Evolutionary conservation across 2,113 vertebrate species (phyloP), one percentile per base, ranked within the genome.

Genomic region (Theristicus caerulescens): DNA sequence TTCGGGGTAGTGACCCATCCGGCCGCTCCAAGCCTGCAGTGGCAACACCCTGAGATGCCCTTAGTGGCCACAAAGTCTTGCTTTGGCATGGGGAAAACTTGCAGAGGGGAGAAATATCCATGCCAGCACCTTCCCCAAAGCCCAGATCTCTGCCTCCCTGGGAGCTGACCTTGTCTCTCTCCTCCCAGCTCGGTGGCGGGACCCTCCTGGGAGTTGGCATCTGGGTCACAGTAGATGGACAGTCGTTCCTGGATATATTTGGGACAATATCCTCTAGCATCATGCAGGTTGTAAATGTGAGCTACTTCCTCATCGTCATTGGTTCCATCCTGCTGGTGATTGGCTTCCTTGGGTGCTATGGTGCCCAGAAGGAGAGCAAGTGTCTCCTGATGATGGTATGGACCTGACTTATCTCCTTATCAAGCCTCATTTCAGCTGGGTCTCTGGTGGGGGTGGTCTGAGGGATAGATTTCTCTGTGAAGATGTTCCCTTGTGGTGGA

Each of bases 311-410:
- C 97, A 99, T 99, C 0, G 98, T 96, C 76, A 93, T 99, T 1
- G 99, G 99, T 3, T 76, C 86, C 24, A 77, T 98, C 65, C 96
- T 99, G 96, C 72, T 99, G 18, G 81, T 98, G 38, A 96, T 99
- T 1, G 99, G 99, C 64, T 97, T 99, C 86, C 97, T 99, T 18
- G 99, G 99, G 61, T 99, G 98, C 95, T 99, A 97, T 0, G 99
- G 98, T 0, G 99, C 99, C 71, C 97, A 98, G 26, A 98, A 97
- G 58, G 99, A 99, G 90, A 99, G 98, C 98, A 99, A 99, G 72
- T 99, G 99, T 91, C 98, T 99, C n/a, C 98, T 99, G 87, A 97
- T 99, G 42, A 97, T 64, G 98, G 99, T 99, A 97, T 88, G 96
- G 54, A 90, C 25, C 21, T n/a, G 38, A 20, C 14, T 81, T 70